These are phyloP conservation scores for Odontothrips loti DNA, from an alignment of 2,888 invertebrate species.

Conservation along the genomic window DNA sequence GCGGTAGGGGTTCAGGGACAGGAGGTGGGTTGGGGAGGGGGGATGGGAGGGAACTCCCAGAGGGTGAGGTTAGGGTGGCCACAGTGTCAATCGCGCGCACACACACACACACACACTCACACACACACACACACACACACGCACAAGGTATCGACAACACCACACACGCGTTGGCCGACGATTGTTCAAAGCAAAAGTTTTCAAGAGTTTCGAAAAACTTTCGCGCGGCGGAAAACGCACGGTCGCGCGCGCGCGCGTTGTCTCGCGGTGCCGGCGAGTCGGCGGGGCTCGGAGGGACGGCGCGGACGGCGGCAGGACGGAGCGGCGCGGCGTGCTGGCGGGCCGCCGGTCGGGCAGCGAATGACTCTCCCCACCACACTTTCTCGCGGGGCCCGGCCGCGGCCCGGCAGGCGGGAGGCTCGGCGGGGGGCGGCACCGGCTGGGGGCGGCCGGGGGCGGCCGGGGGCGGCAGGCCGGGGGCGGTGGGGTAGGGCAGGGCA, in stretches of 20 bases:
- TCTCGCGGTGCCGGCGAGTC: background rate
- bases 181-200: background rate
- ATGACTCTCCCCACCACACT: background rate
- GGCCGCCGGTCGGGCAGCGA: constrained; percentile 13
- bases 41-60: no score
- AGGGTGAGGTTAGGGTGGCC: background rate
- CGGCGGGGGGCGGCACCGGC: background rate
- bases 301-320: background rate
- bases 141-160: background rate
- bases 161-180: no score
- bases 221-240: background rate
- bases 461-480: background rate
- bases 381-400: constrained; percentile 5
- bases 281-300: background rate
- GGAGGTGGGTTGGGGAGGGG: no score
- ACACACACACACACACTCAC: constrained; percentile 2
- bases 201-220: no score
- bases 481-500: background rate
- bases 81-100: background rate
- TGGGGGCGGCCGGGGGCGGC: background rate
- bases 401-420: background rate
- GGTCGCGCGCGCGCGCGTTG: background rate
- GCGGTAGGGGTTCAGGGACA: no score
- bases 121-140: background rate
- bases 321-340: background rate